Conservation (phyloP, 2,888 invertebrate genomes). For the Apodemia zela region DNA sequence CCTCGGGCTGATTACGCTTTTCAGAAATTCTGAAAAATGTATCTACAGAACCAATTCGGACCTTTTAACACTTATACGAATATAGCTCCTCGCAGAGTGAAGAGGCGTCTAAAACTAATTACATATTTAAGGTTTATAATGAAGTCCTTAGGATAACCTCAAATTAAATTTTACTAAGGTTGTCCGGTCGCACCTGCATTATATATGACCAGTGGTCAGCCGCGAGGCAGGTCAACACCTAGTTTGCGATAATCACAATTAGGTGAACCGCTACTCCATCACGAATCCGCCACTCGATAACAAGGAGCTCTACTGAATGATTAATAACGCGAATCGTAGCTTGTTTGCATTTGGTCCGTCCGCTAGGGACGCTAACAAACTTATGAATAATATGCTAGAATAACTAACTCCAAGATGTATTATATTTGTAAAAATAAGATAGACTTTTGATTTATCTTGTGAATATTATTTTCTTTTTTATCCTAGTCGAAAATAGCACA, state of each 20-base stretch:
- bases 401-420: constrained; percentile 50
- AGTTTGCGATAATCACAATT: constrained; percentile 67
- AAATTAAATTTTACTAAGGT: constrained; percentile 38
- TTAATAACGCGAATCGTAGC: constrained; percentile 65
- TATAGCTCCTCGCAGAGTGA: too few relatives aligned
- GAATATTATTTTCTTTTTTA: too few relatives aligned
- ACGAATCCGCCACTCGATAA: constrained; percentile 64
- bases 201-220: constrained; percentile 50
- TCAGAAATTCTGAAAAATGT: too few relatives aligned
- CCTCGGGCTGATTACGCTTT: too few relatives aligned
- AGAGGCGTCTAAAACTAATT: constrained; percentile 8
- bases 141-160: constrained; percentile 28
- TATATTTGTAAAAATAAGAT: constrained; percentile 47
- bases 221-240: constrained; percentile 46
- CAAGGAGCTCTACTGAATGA: constrained; percentile 62
- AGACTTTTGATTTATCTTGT: background rate
- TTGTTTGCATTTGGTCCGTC: constrained; percentile 67
- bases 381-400: constrained; percentile 71
- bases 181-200: constrained; percentile 41
- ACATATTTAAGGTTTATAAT: constrained; percentile 11
- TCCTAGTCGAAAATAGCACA: too few relatives aligned
- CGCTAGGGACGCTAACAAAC: constrained; percentile 57
- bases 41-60: too few relatives aligned
- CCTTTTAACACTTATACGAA: too few relatives aligned
- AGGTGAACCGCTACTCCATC: constrained; percentile 66